Percentiles rank a stretch among this genome's conserved stretches.
These are phyloP conservation scores for Aphis gossypii DNA, from an alignment of 1,140 invertebrate genomes.

Conservation along the genomic window DNA sequence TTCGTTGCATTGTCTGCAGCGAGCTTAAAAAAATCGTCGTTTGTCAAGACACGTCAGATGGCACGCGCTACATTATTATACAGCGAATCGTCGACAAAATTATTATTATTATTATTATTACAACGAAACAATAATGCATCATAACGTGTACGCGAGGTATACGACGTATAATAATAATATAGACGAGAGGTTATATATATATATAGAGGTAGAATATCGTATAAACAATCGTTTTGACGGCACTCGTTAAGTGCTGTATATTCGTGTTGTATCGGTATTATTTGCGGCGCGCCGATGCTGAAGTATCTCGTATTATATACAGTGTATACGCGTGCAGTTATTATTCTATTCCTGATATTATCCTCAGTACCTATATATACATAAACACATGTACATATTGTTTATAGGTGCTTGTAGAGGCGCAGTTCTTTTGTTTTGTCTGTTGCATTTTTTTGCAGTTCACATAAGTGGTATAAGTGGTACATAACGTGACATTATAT, in stretches of 20 bases:
- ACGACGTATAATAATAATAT: not conserved
- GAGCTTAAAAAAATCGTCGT: not conserved
- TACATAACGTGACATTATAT: not conserved
- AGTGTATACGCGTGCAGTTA: too few species aligned
- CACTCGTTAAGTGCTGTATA: not conserved
- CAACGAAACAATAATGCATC: not conserved
- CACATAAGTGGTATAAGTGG: not conserved
- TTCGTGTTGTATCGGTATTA: constrained; percentile 40
- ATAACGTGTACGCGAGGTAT: not conserved
- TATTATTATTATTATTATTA: not conserved
- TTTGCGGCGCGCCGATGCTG: not conserved
- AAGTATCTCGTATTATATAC: not conserved
- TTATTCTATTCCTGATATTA: not conserved
- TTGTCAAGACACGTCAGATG: not conserved
- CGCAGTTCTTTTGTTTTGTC: constrained; percentile 14
- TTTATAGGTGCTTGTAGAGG: not conserved
- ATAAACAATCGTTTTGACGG: constrained; percentile 20
- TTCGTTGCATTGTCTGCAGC: not conserved
- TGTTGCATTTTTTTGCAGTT: not conserved
- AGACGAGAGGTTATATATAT: not conserved
- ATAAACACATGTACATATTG: not conserved
- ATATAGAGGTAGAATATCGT: not conserved
- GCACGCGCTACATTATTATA: not conserved
- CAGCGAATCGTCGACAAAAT: not conserved
- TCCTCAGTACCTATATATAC: not conserved